A percentile compares a stretch with the other conserved stretches of the same genome.
These are phyloP conservation scores for Conus ventricosus DNA, from an alignment of 1,140 invertebrate genomes.

Conservation along the genomic window DNA sequence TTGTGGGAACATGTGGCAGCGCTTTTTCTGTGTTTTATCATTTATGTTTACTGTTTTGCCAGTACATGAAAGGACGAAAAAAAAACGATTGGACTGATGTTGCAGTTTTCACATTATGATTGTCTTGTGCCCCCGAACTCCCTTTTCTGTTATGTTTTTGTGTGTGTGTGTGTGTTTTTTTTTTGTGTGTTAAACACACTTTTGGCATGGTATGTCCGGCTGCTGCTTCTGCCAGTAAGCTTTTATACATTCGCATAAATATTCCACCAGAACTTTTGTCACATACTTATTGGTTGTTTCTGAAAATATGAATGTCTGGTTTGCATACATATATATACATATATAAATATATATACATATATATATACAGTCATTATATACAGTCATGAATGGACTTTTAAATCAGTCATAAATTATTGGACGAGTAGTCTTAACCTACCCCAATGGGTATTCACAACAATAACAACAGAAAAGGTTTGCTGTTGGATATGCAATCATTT, in stretches of 20 bases:
- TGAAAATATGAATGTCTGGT: no score
- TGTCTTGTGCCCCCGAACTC: background rate
- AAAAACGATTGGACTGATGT: background rate
- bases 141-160: background rate
- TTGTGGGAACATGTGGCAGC: background rate
- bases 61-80: background rate
- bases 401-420: background rate
- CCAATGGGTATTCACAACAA: background rate
- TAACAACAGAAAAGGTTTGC: background rate
- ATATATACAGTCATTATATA: background rate
- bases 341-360: background rate
- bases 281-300: background rate
- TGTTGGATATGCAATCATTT: conserved; percentile 17
- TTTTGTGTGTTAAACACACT: no score
- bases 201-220: background rate
- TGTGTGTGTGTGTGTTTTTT: background rate
- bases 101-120: background rate
- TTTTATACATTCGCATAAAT: background rate
- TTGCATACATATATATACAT: background rate
- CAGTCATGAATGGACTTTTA: background rate
- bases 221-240: background rate
- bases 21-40: background rate
- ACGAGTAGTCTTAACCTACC: no score
- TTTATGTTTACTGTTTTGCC: background rate
- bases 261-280: background rate